A percentile compares a stretch with the other conserved stretches of the same genome.
These are phyloP conservation scores for Dolichoris vasculosae DNA, from an alignment of 1,140 invertebrate genomes.

Conservation along the genomic window DNA sequence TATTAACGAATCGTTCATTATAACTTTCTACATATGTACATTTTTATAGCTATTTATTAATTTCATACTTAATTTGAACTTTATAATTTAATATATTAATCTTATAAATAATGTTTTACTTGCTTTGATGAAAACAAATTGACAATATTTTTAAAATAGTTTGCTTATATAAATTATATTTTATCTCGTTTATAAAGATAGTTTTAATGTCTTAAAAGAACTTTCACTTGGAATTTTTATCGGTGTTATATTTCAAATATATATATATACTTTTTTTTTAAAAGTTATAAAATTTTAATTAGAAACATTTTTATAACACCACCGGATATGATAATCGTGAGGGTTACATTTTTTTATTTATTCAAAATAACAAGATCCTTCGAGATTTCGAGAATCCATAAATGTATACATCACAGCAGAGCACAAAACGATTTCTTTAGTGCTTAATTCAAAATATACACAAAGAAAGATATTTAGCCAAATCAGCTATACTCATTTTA, in stretches of 20 bases:
- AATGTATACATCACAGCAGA: not conserved
- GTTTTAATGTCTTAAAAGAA: not conserved
- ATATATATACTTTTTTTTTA: slow-evolving; percentile 3
- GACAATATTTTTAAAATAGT: not conserved
- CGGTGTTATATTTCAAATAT: not conserved
- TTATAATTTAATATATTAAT: not conserved
- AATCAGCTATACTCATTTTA: not conserved
- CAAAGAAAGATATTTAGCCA: slow-evolving; percentile 8
- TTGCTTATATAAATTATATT: not conserved
- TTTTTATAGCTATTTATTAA: not conserved
- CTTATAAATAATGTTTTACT: slow-evolving; percentile 4
- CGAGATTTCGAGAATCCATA: not conserved
- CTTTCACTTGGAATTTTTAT: not conserved
- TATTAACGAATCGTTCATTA: not conserved
- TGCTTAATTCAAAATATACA: slow-evolving; percentile 10
- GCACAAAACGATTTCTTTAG: not conserved
- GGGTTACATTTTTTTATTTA: not conserved
- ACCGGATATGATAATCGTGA: not conserved
- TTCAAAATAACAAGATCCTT: not conserved
- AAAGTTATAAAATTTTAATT: not conserved
- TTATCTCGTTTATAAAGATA: not conserved
- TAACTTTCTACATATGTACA: slow-evolving; percentile 23
- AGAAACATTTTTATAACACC: not conserved
- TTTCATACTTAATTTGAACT: not conserved
- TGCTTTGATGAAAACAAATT: not conserved